Conservation (phyloP, 64 coral and sea anemone genomes). For the Montipora efflorescens region DNA sequence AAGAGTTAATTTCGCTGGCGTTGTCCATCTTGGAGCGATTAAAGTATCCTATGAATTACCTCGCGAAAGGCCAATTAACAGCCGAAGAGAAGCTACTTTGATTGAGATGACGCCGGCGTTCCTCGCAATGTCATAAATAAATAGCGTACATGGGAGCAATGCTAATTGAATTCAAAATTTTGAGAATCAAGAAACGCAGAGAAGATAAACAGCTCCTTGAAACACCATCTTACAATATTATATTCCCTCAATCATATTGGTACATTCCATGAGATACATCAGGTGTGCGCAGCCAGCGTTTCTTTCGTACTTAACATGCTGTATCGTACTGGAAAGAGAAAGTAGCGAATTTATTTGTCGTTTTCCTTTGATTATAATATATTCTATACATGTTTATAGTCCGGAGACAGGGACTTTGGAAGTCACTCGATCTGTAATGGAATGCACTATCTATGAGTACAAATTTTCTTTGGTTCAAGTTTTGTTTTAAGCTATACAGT, state of each 20-base stretch:
- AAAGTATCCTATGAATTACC: neutral
- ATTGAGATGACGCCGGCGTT: neutral
- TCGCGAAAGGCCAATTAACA: neutral
- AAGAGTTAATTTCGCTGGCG: neutral
- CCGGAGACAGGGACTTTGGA: conserved; percentile 33
- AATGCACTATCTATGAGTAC: conserved; percentile 54
- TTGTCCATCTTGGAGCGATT: neutral
- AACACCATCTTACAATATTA: too few relatives aligned
- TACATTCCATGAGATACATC: too few relatives aligned
- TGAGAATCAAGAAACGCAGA: neutral
- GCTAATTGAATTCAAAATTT: neutral
- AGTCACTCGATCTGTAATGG: conserved; percentile 25
- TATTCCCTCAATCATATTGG: too few relatives aligned
- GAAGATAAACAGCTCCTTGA: neutral
- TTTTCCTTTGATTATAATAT: conserved; percentile 42
- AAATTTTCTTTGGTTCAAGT: neutral
- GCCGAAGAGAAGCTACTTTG: neutral
- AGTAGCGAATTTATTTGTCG: conserved; percentile 12
- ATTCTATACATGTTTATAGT: conserved; percentile 53
- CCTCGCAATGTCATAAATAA: conserved; percentile 16
- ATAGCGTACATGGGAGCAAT: conserved; percentile 15
- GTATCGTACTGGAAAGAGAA: neutral
- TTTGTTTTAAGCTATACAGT: conserved; percentile 19
- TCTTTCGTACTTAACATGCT: too few relatives aligned
- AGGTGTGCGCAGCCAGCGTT: too few relatives aligned